Conservation (phyloP, 2,113 vertebrate genomes). For the Pachypanchax playfairii region DNA sequence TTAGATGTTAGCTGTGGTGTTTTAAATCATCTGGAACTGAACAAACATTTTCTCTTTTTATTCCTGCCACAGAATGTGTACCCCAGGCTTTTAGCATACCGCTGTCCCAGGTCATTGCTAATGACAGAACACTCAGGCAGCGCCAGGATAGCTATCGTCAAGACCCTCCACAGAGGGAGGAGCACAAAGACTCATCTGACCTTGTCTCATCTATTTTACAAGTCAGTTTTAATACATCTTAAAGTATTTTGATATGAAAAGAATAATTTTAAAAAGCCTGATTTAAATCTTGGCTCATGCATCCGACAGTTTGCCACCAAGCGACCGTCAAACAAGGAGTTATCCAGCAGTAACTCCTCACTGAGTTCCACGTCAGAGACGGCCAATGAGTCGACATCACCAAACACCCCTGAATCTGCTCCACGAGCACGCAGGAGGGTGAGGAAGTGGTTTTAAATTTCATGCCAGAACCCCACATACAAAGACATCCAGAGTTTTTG, state of each 20-base stretch:
- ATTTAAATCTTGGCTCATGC: not conserved
- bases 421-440: slow-evolving; percentile 89
- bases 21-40: not conserved
- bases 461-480: not conserved
- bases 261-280: not conserved
- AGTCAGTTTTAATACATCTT: slow-evolving; percentile 11
- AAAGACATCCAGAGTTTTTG: not conserved
- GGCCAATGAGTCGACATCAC: slow-evolving; percentile 91
- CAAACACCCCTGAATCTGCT: slow-evolving; percentile 91
- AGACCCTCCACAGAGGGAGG: slow-evolving; percentile 84
- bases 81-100: slow-evolving; percentile 93
- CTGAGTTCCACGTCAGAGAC: slow-evolving; percentile 98
- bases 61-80: slow-evolving; percentile 75
- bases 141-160: slow-evolving; percentile 78
- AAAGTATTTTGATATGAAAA: not conserved
- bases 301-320: slow-evolving; percentile 86
- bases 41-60: not conserved
- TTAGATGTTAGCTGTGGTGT: not conserved
- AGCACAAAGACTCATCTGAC: slow-evolving; percentile 89
- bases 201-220: slow-evolving; percentile 90
- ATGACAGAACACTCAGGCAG: slow-evolving; percentile 82
- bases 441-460: slow-evolving; percentile 51
- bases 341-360: slow-evolving; percentile 99
- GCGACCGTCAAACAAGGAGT: slow-evolving; percentile 91
- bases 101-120: slow-evolving; percentile 92